Conservation (phyloP, 2,113 vertebrate species). For the Corythornis madagascariensis region DNA sequence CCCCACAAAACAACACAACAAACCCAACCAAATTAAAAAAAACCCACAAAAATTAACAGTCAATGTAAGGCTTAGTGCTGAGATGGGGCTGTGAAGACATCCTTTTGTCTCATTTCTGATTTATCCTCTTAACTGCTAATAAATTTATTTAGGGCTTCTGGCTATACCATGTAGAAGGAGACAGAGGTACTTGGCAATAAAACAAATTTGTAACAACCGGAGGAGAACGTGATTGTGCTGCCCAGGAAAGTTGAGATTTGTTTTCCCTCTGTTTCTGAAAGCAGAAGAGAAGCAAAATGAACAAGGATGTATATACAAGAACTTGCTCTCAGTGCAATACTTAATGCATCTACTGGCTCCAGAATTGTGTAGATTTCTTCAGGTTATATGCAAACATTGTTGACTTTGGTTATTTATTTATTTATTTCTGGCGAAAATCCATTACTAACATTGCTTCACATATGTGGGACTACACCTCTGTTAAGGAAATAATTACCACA, state of each 20-base stretch:
- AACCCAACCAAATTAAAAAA: neutral
- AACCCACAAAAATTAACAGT: neutral
- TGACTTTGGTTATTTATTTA: neutral
- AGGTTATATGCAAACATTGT: neutral
- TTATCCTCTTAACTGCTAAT: neutral
- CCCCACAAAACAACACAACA: neutral
- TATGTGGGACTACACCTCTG: neutral
- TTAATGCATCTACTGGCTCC: neutral
- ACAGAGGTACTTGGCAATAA: neutral
- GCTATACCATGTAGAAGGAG: neutral
- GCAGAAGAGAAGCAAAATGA: neutral
- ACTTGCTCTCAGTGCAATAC: neutral
- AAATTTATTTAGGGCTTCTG: neutral
- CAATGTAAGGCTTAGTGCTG: neutral
- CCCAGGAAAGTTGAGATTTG: neutral
- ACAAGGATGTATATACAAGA: neutral
- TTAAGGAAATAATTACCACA: neutral
- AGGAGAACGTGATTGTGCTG: neutral
- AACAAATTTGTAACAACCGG: neutral
- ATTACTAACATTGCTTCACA: neutral
- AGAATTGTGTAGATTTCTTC: neutral
- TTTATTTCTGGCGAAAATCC: neutral
- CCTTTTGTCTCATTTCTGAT: neutral
- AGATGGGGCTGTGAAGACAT: neutral
- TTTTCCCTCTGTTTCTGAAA: constrained; percentile 6